Percentiles rank a stretch among this genome's conserved stretches.
Conservation (phyloP, 2,797 vertebrate genomes). For the Phoeniculus purpureus region DNA sequence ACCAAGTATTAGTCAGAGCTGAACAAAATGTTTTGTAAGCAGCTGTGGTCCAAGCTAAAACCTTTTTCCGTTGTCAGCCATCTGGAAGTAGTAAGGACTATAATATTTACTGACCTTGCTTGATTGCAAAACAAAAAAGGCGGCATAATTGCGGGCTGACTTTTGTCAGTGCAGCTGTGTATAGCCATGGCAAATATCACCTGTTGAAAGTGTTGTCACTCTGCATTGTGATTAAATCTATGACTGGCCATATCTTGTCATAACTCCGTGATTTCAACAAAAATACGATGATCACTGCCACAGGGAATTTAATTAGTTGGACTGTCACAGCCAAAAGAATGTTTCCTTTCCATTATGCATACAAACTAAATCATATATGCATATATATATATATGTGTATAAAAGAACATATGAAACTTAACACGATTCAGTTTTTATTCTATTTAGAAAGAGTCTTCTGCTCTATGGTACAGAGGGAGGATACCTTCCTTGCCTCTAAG, state of each 20-base stretch:
- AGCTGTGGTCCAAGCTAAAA: neutral
- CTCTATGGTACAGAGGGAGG: neutral
- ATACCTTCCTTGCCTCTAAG: neutral
- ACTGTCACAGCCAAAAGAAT: neutral
- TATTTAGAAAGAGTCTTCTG: neutral
- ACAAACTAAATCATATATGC: neutral
- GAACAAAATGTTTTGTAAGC: neutral
- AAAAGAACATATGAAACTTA: neutral
- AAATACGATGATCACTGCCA: neutral
- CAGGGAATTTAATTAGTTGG: neutral
- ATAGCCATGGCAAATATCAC: neutral
- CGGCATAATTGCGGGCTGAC: neutral
- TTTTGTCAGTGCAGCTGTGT: neutral
- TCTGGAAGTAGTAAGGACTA: neutral
- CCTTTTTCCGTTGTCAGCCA: neutral
- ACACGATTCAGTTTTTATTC: neutral
- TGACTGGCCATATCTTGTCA: neutral
- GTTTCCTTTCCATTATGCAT: neutral
- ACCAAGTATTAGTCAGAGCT: conserved; percentile 5
- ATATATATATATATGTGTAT: too few relatives aligned
- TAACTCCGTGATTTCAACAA: neutral
- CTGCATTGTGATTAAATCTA: neutral
- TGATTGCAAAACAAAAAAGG: neutral
- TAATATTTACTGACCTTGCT: neutral
- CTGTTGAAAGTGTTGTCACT: neutral